phyloP scores from a whole-genome alignment of 2,888 invertebrate genomes.

The Parnassius smintheus region DNA sequence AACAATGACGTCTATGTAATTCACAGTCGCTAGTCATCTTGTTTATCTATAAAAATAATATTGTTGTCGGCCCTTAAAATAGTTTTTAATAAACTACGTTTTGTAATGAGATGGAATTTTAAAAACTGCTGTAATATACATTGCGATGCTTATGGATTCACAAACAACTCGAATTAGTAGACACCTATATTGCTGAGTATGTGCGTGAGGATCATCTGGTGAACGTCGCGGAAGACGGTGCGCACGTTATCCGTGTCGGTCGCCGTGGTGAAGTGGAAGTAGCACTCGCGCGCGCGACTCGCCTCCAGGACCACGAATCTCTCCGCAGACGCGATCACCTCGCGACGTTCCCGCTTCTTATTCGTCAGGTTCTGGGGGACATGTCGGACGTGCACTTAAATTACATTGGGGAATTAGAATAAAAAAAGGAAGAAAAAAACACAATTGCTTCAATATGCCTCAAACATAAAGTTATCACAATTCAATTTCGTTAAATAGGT shows the following conservation, averaged over 20 bases:
- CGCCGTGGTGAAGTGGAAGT: slow-evolving; percentile 88
- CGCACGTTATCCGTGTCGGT: slow-evolving; percentile 88
- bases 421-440: neutral
- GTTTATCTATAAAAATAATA: too few species aligned
- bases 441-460: neutral
- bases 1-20: too few species aligned
- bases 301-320: slow-evolving; percentile 63
- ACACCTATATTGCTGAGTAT: slow-evolving; percentile 70
- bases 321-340: slow-evolving; percentile 51
- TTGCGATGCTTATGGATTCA: too few species aligned
- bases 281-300: slow-evolving; percentile 79
- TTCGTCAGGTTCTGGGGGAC: slow-evolving; percentile 77
- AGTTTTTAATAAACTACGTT: too few species aligned
- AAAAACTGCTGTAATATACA: too few species aligned
- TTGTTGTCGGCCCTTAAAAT: too few species aligned
- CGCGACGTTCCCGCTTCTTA: slow-evolving; percentile 60
- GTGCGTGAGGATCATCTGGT: slow-evolving; percentile 83
- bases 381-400: neutral
- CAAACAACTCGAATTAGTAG: slow-evolving; percentile 41
- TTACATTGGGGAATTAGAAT: neutral
- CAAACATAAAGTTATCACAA: too few species aligned
- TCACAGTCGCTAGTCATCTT: too few species aligned
- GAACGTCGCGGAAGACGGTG: slow-evolving; percentile 87
- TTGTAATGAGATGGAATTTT: too few species aligned
- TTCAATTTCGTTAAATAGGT: too few species aligned